These are phyloP conservation scores for Magallana ariakensis DNA, from an alignment of 1,140 invertebrate species.

Conservation along the genomic window DNA sequence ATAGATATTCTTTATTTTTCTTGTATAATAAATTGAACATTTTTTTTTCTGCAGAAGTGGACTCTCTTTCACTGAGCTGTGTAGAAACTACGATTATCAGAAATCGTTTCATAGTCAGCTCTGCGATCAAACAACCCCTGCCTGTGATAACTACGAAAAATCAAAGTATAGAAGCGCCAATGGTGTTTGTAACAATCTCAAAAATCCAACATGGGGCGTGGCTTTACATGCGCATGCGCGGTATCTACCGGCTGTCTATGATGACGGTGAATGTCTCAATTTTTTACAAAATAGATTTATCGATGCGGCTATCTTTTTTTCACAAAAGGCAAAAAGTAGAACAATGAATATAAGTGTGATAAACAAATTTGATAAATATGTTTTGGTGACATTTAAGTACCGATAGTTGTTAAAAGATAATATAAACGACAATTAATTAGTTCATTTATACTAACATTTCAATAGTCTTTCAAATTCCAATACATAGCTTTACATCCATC, in stretches of 20 bases:
- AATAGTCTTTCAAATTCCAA: no score
- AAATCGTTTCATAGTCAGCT: no score
- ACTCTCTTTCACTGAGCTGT: no score
- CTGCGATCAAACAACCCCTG: no score
- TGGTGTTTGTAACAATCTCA: constrained; percentile 96
- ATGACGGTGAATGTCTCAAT: constrained; percentile 85
- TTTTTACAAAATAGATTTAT: not conserved
- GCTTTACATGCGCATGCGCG: constrained; percentile 92
- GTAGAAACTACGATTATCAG: no score
- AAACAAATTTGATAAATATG: not conserved
- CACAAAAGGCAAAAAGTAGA: not conserved
- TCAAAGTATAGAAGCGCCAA: constrained; percentile 89
- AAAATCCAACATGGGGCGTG: constrained; percentile 93
- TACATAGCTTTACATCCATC: no score
- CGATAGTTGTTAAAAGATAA: no score
- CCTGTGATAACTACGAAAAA: not conserved
- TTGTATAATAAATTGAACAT: no score
- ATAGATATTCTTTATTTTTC: no score
- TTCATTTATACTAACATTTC: no score
- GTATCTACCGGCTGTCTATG: constrained; percentile 92
- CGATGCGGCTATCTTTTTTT: not conserved
- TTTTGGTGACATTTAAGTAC: not conserved
- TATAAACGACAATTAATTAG: no score
- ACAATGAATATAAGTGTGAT: not conserved
- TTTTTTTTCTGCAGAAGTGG: no score